phyloP scores from a whole-genome alignment of 30 jellyfish, hydroid and myxozoan species.

The Hydra vulgaris region DNA sequence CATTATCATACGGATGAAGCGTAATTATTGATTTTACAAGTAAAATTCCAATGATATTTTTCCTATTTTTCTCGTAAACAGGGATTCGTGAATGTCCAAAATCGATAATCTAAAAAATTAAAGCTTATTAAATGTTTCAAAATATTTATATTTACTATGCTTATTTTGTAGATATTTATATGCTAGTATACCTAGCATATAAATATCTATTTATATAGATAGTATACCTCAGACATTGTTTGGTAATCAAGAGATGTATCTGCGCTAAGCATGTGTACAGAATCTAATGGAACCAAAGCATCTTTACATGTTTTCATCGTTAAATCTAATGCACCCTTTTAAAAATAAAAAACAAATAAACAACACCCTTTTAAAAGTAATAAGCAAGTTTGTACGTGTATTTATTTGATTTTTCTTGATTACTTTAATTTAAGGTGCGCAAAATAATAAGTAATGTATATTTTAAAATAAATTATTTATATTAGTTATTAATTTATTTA shows the following conservation, averaged over 20 bases:
- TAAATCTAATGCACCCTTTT: slow-evolving; percentile 38
- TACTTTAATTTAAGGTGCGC: too few species aligned
- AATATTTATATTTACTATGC: not conserved
- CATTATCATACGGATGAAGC: slow-evolving; percentile 27
- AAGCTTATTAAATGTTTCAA: too few species aligned
- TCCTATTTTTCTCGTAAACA: not conserved
- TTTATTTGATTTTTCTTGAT: too few species aligned
- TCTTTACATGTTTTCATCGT: slow-evolving; percentile 29
- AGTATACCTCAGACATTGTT: slow-evolving; percentile 26
- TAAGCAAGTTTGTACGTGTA: too few species aligned
- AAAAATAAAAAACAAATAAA: not conserved
- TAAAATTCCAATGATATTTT: slow-evolving; percentile 21
- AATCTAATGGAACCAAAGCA: slow-evolving; percentile 32
- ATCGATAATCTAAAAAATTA: slow-evolving; percentile 18
- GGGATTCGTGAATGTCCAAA: slow-evolving; percentile 46
- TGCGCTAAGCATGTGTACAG: slow-evolving; percentile 14
- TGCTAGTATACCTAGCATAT: too few species aligned
- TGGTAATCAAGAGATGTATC: slow-evolving; percentile 4
- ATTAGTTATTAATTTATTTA: too few species aligned
- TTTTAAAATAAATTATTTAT: too few species aligned
- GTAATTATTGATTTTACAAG: slow-evolving; percentile 28
- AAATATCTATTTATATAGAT: too few species aligned
- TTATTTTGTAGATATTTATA: too few species aligned
- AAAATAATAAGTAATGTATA: too few species aligned
- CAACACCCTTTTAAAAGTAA: too few species aligned